Percentiles rank a stretch among this genome's conserved stretches.
Evolutionary conservation across 2,797 vertebrate species (phyloP).

Genomic region (Phataginus tricuspis): DNA sequence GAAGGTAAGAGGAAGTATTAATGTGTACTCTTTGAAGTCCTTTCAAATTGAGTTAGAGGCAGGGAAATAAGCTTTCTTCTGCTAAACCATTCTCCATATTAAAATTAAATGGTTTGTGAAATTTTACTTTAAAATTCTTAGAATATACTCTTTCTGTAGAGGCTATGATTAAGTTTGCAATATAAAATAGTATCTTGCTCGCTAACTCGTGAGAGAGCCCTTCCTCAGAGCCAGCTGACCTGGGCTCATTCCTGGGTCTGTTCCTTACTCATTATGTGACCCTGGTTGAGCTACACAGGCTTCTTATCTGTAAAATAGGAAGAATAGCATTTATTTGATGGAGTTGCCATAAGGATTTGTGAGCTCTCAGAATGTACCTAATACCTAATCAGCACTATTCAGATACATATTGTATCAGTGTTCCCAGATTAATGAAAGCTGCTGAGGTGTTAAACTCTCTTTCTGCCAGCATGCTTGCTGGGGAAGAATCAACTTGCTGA

Average conservation of each 20-base stretch:
- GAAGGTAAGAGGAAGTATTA: not conserved
- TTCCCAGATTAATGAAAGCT: not conserved
- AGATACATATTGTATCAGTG: not conserved
- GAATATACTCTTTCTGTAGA: not conserved
- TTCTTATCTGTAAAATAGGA: not conserved
- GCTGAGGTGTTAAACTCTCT: not conserved
- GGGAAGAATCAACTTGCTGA: not conserved
- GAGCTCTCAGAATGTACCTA: not conserved
- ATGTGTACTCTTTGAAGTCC: not conserved
- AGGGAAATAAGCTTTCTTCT: not conserved
- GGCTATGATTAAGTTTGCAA: not conserved
- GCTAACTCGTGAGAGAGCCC: not conserved
- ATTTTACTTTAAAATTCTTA: not conserved
- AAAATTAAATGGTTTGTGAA: not conserved
- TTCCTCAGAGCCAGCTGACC: too few species aligned
- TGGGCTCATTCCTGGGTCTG: not conserved
- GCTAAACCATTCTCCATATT: not conserved
- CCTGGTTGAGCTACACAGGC: not conserved
- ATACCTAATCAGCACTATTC: not conserved
- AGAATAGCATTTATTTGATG: not conserved
- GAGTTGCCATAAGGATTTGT: not conserved
- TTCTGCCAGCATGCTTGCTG: not conserved
- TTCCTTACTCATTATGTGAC: not conserved
- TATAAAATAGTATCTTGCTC: not conserved
- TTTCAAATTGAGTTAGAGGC: not conserved